Evolutionary conservation across 2,797 vertebrate genomes (phyloP).

Genomic region (Chelmon rostratus): DNA sequence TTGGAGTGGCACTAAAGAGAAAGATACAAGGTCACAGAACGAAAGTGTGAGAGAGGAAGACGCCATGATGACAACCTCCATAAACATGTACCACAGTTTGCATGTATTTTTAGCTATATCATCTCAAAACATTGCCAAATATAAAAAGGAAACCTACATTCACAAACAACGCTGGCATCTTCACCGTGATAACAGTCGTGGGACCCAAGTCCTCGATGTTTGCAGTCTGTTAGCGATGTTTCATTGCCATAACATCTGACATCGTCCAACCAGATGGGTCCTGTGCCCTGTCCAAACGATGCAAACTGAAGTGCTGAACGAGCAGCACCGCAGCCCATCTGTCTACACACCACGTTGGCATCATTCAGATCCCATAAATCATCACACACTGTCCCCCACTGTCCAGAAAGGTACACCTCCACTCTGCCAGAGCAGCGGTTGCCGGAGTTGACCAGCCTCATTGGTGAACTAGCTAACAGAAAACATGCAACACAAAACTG

Average conservation of each 20-base stretch:
- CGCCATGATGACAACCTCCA: not conserved
- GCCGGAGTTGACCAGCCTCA: no score
- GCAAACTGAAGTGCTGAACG: no score
- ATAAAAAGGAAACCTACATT: conserved; percentile 17
- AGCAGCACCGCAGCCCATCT: not conserved
- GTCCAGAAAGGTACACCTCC: not conserved
- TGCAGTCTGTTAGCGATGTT: no score
- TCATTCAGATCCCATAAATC: not conserved
- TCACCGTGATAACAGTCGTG: no score
- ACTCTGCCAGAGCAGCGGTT: not conserved
- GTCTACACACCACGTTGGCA: conserved; percentile 1
- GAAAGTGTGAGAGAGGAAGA: not conserved
- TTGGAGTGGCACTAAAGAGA: conserved; percentile 30
- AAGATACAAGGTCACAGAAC: not conserved
- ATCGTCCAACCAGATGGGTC: no score
- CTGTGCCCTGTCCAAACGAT: no score
- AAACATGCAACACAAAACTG: no score
- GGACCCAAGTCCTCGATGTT: no score
- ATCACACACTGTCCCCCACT: not conserved
- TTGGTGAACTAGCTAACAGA: no score
- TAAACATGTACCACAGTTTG: not conserved
- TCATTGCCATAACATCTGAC: no score
- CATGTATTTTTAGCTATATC: no score
- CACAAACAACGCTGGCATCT: conserved; percentile 6
- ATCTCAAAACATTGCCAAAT: not conserved